Evolutionary conservation across 2,113 vertebrate species (phyloP), one percentile per base, ranked within the genome.

Genomic region (Notothenia rossii): DNA sequence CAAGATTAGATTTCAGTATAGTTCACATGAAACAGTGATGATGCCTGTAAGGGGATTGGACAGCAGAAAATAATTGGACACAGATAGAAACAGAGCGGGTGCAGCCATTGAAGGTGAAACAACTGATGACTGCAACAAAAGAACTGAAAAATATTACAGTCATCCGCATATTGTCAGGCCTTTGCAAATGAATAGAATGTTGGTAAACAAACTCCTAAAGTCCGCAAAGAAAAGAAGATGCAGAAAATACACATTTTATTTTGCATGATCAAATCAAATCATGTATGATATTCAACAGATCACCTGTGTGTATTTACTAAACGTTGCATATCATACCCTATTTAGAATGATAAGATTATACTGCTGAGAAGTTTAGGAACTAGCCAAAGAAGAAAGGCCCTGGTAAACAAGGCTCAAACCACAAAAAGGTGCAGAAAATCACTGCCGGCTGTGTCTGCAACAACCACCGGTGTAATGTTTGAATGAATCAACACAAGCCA

Each of bases 1-100:
- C 45, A 36, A 69, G 72, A 81, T 83, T 65, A 50, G 22, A 77
- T 87, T 83, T 74, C 75, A 40, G 61, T 33, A 29, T 5, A 20
- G 49, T 50, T 83, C 3, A 36, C 54, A 50, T 68, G 33, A 68
- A 11, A 62, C 63, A 58, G 46, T 53, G 72, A 67, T 4, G 29
- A 29, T 29, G 66, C 63, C 74, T 15, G 18, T n/a, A n/a, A 55
- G 51, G 45, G 49, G 53, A 78, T 25, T 40, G 60, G 73, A 71
- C 49, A 68, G 48, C 15, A 63, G 60, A 70, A 68, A 81, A 18
- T 5, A 72, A 72, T 55, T n/a, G 2, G 66, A 77, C 36, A 29
- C 0, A 18, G 18, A 69, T 62, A 77, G 71, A 82, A 81, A 76
- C 40, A 64, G 62, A 70, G 61, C 56, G 62, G 58, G 77, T 13